Conservation (phyloP, 2,113 vertebrate species). For the Syrrhaptes paradoxus region DNA sequence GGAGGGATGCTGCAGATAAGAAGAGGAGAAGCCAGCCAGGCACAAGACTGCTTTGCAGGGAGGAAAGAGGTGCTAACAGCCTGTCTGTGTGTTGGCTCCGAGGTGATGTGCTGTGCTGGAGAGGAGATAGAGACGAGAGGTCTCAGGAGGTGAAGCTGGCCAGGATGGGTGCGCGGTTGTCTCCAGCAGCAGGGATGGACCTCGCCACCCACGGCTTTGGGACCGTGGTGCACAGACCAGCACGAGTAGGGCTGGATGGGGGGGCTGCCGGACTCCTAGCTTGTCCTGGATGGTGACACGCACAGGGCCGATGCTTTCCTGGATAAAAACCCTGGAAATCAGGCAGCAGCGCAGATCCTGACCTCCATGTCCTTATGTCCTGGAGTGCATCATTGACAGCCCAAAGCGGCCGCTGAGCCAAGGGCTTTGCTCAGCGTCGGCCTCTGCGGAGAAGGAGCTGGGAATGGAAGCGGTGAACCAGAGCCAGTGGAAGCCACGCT, state of each 20-base stretch:
- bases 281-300: neutral
- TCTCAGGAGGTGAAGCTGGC: neutral
- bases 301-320: neutral
- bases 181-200: neutral
- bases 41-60: neutral
- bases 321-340: neutral
- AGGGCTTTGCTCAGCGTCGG: neutral
- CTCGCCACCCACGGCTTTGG: neutral
- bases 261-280: neutral
- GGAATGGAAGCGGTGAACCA: neutral
- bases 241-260: rapidly evolving
- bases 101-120: neutral
- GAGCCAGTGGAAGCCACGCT: neutral
- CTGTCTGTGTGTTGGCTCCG: neutral
- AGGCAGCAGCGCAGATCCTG: neutral
- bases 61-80: neutral
- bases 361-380: rapidly evolving
- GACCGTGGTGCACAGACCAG: neutral
- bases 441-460: slow-evolving; percentile 1
- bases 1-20: neutral
- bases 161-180: rapidly evolving
- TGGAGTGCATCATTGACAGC: neutral
- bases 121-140: neutral
- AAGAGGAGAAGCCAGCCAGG: neutral
- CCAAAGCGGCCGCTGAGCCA: neutral